Conservation (phyloP, 2,888 invertebrate genomes). For the Thecocarcelia acutangulata region DNA sequence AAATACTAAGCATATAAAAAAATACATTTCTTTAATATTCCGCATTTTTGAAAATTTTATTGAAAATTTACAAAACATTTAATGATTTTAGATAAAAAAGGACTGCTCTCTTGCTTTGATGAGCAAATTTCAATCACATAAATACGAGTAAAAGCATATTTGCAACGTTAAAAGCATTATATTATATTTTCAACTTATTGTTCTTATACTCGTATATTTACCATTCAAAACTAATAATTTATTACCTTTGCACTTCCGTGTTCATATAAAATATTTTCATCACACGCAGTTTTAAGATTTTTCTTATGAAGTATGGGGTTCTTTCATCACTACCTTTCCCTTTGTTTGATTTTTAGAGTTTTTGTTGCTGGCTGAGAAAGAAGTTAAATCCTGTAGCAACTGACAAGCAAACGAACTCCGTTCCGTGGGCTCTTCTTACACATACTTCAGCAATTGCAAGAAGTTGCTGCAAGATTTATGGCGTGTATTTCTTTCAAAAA, state of each 20-base stretch:
- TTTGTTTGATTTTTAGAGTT: neutral
- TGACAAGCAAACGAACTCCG: constrained; percentile 29
- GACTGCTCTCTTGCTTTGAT: no score
- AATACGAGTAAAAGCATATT: no score
- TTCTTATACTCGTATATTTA: constrained; percentile 6
- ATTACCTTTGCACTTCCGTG: constrained; percentile 44
- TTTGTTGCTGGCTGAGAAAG: neutral
- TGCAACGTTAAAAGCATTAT: neutral
- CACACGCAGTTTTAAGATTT: constrained; percentile 16
- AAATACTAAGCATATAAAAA: no score
- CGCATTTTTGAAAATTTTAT: no score
- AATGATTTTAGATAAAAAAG: no score
- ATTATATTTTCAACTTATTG: neutral
- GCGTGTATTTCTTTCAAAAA: constrained; percentile 13
- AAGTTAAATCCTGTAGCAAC: neutral
- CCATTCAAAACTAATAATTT: constrained; percentile 40
- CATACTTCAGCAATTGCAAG: constrained; percentile 38
- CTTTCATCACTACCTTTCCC: constrained; percentile 18
- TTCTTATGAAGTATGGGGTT: constrained; percentile 8
- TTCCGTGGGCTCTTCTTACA: constrained; percentile 40
- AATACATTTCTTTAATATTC: no score
- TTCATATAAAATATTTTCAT: constrained; percentile 31
- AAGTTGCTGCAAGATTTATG: constrained; percentile 47
- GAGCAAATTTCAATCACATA: no score
- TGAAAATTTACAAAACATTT: no score